Conservation (phyloP, 2,888 invertebrate genomes). For the Eucera pruinosa region DNA sequence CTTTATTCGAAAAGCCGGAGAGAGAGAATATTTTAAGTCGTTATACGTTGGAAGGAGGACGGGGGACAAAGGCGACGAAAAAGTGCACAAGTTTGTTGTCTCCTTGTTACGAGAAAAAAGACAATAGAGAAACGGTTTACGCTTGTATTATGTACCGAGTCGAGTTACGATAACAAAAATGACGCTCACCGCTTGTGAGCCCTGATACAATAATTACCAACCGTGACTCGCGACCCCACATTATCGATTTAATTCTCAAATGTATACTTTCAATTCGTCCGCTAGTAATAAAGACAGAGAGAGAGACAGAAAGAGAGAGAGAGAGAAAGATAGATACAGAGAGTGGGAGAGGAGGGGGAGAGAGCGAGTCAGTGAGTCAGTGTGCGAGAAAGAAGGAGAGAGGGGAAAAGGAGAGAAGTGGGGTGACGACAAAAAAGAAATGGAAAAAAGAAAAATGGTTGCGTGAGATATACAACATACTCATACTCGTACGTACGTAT, state of each 20-base stretch:
- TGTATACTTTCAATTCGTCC: slow-evolving; percentile 74
- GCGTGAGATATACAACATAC: slow-evolving; percentile 14
- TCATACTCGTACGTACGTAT: too few species aligned
- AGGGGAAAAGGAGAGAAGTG: neutral
- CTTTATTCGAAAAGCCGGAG: slow-evolving; percentile 49
- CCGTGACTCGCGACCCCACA: slow-evolving; percentile 62
- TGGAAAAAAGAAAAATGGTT: slow-evolving; percentile 11
- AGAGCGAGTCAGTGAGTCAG: neutral
- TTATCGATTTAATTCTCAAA: slow-evolving; percentile 79
- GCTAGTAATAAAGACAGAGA: slow-evolving; percentile 37
- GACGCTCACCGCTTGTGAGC: slow-evolving; percentile 44
- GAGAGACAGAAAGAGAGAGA: neutral
- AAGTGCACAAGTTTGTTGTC: slow-evolving; percentile 50
- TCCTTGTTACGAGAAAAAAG: slow-evolving; percentile 50
- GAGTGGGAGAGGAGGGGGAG: too few species aligned
- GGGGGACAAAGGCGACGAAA: slow-evolving; percentile 44
- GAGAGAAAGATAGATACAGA: neutral
- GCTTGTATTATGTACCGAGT: slow-evolving; percentile 61
- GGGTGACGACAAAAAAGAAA: neutral
- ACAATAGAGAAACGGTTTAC: slow-evolving; percentile 52
- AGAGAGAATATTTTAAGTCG: slow-evolving; percentile 59
- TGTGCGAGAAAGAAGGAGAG: neutral
- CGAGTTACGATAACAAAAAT: slow-evolving; percentile 61
- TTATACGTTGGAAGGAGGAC: slow-evolving; percentile 15
- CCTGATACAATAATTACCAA: slow-evolving; percentile 69